phyloP scores from a whole-genome alignment of 2,888 invertebrate species.

The Eugnorisma glareosa region DNA sequence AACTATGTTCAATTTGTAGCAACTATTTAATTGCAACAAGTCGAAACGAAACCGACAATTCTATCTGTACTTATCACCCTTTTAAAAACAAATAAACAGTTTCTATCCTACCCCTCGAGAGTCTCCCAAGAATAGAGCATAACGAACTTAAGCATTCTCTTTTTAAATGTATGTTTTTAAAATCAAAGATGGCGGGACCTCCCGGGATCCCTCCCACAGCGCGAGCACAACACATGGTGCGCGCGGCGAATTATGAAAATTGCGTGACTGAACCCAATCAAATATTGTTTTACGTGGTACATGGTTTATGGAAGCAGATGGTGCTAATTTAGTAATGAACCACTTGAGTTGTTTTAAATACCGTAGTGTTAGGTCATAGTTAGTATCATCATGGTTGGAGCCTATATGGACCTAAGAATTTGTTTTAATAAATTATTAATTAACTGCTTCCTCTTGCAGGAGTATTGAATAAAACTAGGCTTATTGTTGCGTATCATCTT shows the following conservation, averaged over 20 bases:
- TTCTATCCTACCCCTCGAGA: background rate
- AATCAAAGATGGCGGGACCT: constrained; percentile 65
- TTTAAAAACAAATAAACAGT: constrained; percentile 1
- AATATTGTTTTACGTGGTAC: constrained; percentile 66
- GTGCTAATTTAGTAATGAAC: constrained; percentile 36
- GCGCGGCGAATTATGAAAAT: constrained; percentile 68
- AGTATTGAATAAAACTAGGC: background rate
- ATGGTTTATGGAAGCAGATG: constrained; percentile 50
- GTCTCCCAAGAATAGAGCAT: constrained; percentile 42
- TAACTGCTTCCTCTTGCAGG: constrained; percentile 2
- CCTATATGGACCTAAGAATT: background rate
- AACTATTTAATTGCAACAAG: background rate
- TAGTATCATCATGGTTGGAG: background rate
- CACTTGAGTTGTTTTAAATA: constrained; percentile 35
- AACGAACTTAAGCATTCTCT: constrained; percentile 28
- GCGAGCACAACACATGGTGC: constrained; percentile 57
- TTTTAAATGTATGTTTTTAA: constrained; percentile 46
- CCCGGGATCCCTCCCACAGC: constrained; percentile 64
- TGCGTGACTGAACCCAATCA: constrained; percentile 65
- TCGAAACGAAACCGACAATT: background rate
- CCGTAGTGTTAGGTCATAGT: constrained; percentile 11
- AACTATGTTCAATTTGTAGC: background rate
- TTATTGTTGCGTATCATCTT: background rate
- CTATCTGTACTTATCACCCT: background rate
- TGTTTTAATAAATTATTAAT: background rate